Conservation (phyloP, 35 echinoderm and acorn worm species). For the Diadema setosum region DNA sequence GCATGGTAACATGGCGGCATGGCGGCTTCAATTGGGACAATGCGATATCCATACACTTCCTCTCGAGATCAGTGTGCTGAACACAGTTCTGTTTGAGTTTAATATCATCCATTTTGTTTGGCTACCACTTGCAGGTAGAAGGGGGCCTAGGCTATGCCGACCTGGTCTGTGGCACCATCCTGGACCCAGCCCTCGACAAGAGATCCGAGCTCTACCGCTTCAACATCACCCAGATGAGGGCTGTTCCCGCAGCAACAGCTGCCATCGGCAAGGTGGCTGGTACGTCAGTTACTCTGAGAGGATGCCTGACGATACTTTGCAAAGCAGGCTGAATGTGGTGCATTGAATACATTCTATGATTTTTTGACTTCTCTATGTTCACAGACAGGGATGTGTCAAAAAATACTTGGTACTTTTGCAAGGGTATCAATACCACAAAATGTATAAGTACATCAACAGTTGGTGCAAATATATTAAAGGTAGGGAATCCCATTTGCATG, state of each 20-base stretch:
- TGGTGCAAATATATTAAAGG: no score
- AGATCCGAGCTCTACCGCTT: conserved; percentile 64
- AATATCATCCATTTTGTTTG: background rate
- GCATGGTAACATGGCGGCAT: no score
- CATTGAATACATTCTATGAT: no score
- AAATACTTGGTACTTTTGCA: no score
- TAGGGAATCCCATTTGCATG: no score
- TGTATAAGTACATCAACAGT: no score
- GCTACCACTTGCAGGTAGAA: conserved; percentile 45
- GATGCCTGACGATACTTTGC: no score
- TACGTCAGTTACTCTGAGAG: background rate
- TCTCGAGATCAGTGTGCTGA: background rate
- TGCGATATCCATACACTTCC: background rate
- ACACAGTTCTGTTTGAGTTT: background rate
- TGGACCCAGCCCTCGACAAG: conserved; percentile 59
- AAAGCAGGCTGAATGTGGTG: no score
- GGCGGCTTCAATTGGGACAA: background rate
- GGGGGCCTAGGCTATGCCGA: conserved; percentile 77
- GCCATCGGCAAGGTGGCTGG: conserved; percentile 76
- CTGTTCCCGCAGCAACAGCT: conserved; percentile 55
- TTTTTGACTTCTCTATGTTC: no score
- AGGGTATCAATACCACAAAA: no score
- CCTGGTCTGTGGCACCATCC: conserved; percentile 76
- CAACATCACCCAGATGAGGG: conserved; percentile 81
- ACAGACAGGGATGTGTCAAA: no score